phyloP scores from a whole-genome alignment of 2,113 vertebrate genomes.

The Tetrax tetrax region DNA sequence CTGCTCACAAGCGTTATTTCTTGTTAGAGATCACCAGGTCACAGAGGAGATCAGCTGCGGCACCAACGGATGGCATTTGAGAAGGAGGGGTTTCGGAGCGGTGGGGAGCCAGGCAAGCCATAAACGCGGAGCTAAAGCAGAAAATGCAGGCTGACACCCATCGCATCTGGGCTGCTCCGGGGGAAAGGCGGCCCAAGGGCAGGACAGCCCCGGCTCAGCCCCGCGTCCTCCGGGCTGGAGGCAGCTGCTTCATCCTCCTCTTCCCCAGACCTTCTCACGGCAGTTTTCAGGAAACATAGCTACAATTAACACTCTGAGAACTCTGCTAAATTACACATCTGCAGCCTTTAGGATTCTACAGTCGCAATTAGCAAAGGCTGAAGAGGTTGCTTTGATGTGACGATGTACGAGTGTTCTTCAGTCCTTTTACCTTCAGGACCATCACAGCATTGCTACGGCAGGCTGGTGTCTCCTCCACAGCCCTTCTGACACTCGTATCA shows the following conservation, averaged over 20 bases:
- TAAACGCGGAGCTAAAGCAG: not conserved
- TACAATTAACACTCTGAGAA: not conserved
- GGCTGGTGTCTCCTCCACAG: not conserved
- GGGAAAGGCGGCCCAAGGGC: not conserved
- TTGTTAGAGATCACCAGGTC: not conserved
- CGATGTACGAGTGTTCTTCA: accelerated
- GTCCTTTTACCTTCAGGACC: not conserved
- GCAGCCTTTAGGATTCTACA: not conserved
- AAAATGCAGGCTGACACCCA: not conserved
- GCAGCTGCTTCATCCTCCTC: not conserved
- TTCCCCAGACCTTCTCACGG: accelerated
- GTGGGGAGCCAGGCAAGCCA: not conserved
- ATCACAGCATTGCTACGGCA: accelerated
- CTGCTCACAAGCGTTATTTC: not conserved
- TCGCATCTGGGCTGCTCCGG: not conserved
- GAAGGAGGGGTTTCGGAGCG: not conserved
- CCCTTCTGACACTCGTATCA: not conserved
- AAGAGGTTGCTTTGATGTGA: not conserved
- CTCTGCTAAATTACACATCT: accelerated
- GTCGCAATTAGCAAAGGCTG: not conserved
- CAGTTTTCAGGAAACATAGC: not conserved
- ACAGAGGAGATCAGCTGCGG: not conserved
- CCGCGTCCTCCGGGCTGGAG: not conserved
- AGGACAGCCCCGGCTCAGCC: too few relatives aligned
- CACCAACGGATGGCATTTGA: too few relatives aligned